Conservation (phyloP, 23 tunicate genomes). For the Trididemnum miniatum region DNA sequence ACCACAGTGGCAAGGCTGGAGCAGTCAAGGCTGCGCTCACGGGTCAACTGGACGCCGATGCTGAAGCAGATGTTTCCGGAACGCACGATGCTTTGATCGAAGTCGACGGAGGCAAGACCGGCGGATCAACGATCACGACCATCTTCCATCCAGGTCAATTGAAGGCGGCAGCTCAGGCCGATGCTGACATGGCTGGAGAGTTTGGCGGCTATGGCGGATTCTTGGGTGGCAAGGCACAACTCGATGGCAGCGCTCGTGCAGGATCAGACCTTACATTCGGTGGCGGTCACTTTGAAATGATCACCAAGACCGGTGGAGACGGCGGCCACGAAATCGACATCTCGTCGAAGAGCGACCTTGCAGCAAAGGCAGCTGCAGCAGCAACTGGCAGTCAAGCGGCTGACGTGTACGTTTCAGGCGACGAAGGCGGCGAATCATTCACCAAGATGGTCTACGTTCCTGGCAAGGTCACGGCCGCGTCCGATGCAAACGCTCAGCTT, state of each 20-base stretch:
- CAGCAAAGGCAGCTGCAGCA: slow-evolving; percentile 6
- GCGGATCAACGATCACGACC: background rate
- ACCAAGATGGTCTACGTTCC: slow-evolving; percentile 19
- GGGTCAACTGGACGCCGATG: slow-evolving; percentile 1
- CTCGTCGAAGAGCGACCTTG: slow-evolving; percentile 2
- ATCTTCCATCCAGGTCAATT: slow-evolving; percentile 13
- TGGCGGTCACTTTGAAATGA: slow-evolving; percentile 9
- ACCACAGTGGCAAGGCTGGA: background rate
- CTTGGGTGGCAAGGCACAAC: slow-evolving; percentile 20
- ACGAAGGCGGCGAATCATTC: background rate
- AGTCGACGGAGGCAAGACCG: slow-evolving; percentile 28
- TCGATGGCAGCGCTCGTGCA: background rate
- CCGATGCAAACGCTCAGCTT: slow-evolving; percentile 2
- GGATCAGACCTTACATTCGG: background rate
- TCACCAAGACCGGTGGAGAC: slow-evolving; percentile 18
- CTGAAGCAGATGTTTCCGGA: background rate
- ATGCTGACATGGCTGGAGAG: background rate
- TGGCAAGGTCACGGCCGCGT: background rate
- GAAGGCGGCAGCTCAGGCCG: background rate
- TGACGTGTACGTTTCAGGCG: background rate
- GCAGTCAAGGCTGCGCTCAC: slow-evolving; percentile 18
- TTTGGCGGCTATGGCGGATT: background rate
- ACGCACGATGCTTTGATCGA: background rate
- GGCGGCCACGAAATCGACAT: background rate
- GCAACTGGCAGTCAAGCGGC: slow-evolving; percentile 25